Base-by-base conservation (phyloP, 2,113 vertebrate genomes). In the Crypturellus undulatus region DNA sequence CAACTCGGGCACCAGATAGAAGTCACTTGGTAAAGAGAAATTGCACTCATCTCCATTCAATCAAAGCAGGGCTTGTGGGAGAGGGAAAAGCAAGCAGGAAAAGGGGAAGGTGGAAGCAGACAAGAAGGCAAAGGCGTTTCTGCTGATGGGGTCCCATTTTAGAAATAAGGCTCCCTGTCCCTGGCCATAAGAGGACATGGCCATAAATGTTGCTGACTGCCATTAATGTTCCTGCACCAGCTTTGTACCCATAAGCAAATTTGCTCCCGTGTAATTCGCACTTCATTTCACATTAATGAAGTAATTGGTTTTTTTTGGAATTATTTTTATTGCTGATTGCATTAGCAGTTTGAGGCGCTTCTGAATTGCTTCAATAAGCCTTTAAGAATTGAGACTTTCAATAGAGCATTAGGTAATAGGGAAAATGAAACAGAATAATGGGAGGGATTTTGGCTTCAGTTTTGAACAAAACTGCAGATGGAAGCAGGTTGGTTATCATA, bases 401-500 rank as follows among this genome's bases (percentile, higher is more conserved):
- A 93, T 45, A 91, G 95, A 91, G 84, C 77, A 75, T 96, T 87
- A 96, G 97, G 89, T 87, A 95, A 96, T 84, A 96, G 1, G 16
- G 92, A 96, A 71, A 96, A 96, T 94, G 95, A 95, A 94, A 96
- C 96, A 97, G 76, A 82, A 69, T 89, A 96, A 94, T 76, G 88
- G 75, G 92, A 93, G 67, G 90, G 79, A 65, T 87, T 97, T 97
- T 71, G 96, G 76, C 80, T 73, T 72, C 71, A 84, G 79, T 84
- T 88, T 79, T 72, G 77, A 94, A 92, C 21, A 69, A 75, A 96
- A 91, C 96, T 63, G 51, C 30, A 65, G 62, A 36, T 0, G 2
- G 64, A 68, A 89, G 32, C n/a, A 67, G 32, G 17, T 60, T 51
- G 56, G 34, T 30, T 76, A 26, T n/a, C 71, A 59, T 21, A 49